Conservation (phyloP, 2,888 invertebrate genomes). For the Drosophila nr. perissopoda region DNA sequence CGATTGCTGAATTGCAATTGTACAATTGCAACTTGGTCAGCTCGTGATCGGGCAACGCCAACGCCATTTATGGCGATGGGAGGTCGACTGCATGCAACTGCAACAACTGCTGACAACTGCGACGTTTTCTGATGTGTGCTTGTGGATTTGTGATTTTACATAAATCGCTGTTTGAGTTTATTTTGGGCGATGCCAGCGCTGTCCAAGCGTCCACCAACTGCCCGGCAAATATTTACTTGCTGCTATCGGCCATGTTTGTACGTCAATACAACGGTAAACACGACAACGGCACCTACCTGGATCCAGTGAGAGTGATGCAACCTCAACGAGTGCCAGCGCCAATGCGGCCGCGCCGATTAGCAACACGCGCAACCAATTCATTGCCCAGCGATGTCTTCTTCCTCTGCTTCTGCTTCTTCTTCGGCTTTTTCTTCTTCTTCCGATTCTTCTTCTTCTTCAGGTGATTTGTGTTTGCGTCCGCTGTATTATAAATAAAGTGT, state of each 20-base stretch:
- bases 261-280: slow-evolving; percentile 67
- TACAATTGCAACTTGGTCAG: slow-evolving; percentile 49
- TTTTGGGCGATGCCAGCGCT: slow-evolving; percentile 40
- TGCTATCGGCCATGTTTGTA: slow-evolving; percentile 55
- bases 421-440: slow-evolving; percentile 37
- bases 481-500: slow-evolving; percentile 61
- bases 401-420: slow-evolving; percentile 36
- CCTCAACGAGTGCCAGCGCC: slow-evolving; percentile 77
- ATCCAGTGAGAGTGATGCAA: slow-evolving; percentile 84
- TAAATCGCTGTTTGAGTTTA: slow-evolving; percentile 52
- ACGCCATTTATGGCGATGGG: slow-evolving; percentile 67
- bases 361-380: slow-evolving; percentile 82
- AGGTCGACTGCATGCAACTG: slow-evolving; percentile 59
- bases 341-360: slow-evolving; percentile 67
- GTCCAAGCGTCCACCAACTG: slow-evolving; percentile 20
- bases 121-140: slow-evolving; percentile 26
- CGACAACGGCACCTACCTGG: slow-evolving; percentile 80
- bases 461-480: slow-evolving; percentile 58
- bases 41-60: slow-evolving; percentile 75
- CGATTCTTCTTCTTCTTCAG: slow-evolving; percentile 5
- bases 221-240: slow-evolving; percentile 65
- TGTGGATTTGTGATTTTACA: slow-evolving; percentile 46
- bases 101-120: slow-evolving; percentile 4
- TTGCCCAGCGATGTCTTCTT: slow-evolving; percentile 49
- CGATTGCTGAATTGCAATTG: slow-evolving; percentile 38